Percentiles rank a stretch among this genome's conserved stretches.
Evolutionary conservation across 2,888 invertebrate species (phyloP).

Genomic region (Andrena chrysosceles): DNA sequence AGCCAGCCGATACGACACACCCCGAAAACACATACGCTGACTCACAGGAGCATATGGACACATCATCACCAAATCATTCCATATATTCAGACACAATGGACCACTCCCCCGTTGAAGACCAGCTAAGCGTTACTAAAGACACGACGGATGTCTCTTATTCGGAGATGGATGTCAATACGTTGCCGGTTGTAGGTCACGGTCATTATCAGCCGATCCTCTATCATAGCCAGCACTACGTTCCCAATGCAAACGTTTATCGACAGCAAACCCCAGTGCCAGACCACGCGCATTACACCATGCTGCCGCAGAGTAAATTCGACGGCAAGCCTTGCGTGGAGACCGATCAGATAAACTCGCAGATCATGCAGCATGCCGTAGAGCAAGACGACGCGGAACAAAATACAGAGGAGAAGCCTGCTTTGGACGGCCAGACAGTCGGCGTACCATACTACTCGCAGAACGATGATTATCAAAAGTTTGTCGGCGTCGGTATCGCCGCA

Average conservation of each 20-base stretch:
- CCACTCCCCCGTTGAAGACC: slow-evolving; percentile 76
- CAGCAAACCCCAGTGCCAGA: slow-evolving; percentile 77
- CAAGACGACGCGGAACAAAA: slow-evolving; percentile 56
- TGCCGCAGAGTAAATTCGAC: slow-evolving; percentile 57
- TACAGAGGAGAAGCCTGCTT: slow-evolving; percentile 55
- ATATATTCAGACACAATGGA: slow-evolving; percentile 82
- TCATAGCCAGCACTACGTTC: slow-evolving; percentile 76
- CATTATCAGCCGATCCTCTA: slow-evolving; percentile 80
- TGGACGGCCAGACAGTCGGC: slow-evolving; percentile 51
- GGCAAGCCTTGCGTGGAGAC: slow-evolving; percentile 45
- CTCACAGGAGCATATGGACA: slow-evolving; percentile 82
- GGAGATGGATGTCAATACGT: slow-evolving; percentile 72
- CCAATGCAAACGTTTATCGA: slow-evolving; percentile 76
- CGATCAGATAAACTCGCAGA: slow-evolving; percentile 46
- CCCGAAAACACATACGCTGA: slow-evolving; percentile 83
- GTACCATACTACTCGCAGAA: slow-evolving; percentile 62
- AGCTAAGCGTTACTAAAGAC: slow-evolving; percentile 72
- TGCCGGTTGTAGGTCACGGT: slow-evolving; percentile 72
- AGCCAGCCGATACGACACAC: slow-evolving; percentile 84
- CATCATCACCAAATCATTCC: slow-evolving; percentile 82
- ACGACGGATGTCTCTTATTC: slow-evolving; percentile 69
- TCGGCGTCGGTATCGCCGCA: slow-evolving; percentile 74
- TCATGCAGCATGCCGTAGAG: slow-evolving; percentile 48
- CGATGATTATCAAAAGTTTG: slow-evolving; percentile 73
- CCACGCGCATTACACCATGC: slow-evolving; percentile 74